phyloP scores from a whole-genome alignment of 2,113 vertebrate genomes.

The Acinonyx jubatus region DNA sequence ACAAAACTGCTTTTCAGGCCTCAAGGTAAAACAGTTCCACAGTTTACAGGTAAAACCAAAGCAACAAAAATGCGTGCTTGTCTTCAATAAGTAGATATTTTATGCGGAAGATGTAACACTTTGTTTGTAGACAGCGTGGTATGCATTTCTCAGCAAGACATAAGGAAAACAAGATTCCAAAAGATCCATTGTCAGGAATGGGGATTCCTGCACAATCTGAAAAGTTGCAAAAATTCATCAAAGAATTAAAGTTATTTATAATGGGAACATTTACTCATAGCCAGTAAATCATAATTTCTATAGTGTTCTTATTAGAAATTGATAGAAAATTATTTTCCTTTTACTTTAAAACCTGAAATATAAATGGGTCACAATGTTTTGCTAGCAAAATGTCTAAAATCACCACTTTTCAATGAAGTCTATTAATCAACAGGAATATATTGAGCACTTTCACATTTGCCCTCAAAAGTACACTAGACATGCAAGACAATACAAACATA shows the following conservation, averaged over 20 bases:
- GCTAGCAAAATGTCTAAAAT: constrained; percentile 30
- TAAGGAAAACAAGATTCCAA: constrained; percentile 99
- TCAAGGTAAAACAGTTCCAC: constrained; percentile 88
- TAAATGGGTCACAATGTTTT: background rate
- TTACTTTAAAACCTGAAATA: constrained; percentile 62
- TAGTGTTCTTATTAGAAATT: background rate
- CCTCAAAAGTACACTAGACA: background rate
- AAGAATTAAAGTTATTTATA: constrained; percentile 29
- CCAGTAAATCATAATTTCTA: background rate
- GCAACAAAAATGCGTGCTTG: constrained; percentile 86
- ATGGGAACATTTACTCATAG: background rate
- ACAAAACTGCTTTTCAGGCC: constrained; percentile 88
- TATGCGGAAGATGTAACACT: constrained; percentile 95
- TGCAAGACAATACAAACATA: background rate
- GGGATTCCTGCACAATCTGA: constrained; percentile 99
- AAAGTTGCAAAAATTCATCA: constrained; percentile 73
- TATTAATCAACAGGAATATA: constrained; percentile 6
- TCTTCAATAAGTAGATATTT: constrained; percentile 81
- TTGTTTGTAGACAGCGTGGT: constrained; percentile 99
- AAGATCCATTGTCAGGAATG: constrained; percentile 99
- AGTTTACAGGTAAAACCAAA: constrained; percentile 88
- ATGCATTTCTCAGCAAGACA: constrained; percentile 97
- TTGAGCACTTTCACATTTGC: background rate
- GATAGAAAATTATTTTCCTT: background rate
- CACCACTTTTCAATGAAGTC: constrained; percentile 18